Base-by-base conservation (phyloP, 2,797 vertebrate genomes). In the Sebastiscus albofasciatus region DNA sequence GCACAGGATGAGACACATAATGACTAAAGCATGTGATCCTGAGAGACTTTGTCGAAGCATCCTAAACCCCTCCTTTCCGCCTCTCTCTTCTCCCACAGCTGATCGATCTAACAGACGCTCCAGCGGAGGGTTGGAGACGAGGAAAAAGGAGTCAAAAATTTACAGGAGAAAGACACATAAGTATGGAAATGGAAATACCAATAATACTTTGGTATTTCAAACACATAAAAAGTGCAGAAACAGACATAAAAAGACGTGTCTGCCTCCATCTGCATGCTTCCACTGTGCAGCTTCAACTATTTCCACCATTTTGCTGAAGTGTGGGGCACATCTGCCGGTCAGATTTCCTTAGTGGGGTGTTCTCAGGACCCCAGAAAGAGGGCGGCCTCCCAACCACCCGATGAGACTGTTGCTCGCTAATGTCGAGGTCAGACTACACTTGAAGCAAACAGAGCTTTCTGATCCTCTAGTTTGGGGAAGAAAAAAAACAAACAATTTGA, bases 1-100 rank as follows among this genome's bases (percentile, higher is more conserved):
- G 79, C 52, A 46, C 84, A 87, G 86, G 80, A 87, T 83, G 87
- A 90, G 80, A 84, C 67, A 79, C 61, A 79, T 90, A 93, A 95
- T 92, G 91, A 90, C 86, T 89, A 93, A 87, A 95, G 77, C 94
- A 94, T 90, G 82, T 90, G 90, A 87, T 92, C 89, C 87, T 86
- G 79, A 56, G 87, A 92, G 92, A 90, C 82, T 91, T 79, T 56
- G 75, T 84, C 60, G 46, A 91, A 79, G 81, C 64, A 82, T 87
- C 66, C 80, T 54, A 80, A 86, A 77, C 79, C 67, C 79, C 73
- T 71, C 82, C 67, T 49, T 64, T 27, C 73, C 54, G 2, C 79
- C 72, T 31, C 77, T 55, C 66, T 77, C 73, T 56, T 83, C 80
- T 77, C 67, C 70, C 76, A 73, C 69, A 76, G 83, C 88, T 86